phyloP scores from a whole-genome alignment of 1,140 invertebrate genomes.

The Tenebrio molitor region DNA sequence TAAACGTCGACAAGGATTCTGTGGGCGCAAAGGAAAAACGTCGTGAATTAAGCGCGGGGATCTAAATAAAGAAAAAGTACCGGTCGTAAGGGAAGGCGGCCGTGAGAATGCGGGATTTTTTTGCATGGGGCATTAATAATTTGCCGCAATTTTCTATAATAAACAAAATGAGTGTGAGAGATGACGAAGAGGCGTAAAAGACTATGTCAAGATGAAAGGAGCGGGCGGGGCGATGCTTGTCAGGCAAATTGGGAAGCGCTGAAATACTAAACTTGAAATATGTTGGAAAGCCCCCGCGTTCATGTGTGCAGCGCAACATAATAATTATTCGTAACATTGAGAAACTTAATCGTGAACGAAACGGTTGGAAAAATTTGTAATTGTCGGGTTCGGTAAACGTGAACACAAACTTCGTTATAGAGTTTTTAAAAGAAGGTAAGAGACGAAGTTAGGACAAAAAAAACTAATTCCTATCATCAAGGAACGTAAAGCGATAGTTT shows the following conservation, averaged over 20 bases:
- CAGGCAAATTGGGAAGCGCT: constrained; percentile 57
- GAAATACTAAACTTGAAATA: constrained; percentile 55
- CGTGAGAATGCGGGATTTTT: constrained; percentile 31
- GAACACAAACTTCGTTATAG: too few relatives aligned
- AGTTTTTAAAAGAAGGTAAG: too few relatives aligned
- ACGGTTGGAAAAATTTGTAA: background rate
- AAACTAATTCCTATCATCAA: too few relatives aligned
- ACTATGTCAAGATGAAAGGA: constrained; percentile 52
- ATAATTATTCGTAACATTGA: too few relatives aligned
- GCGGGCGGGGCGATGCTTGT: constrained; percentile 51
- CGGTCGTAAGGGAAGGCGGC: background rate
- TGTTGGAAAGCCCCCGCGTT: too few relatives aligned
- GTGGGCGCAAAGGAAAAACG: background rate
- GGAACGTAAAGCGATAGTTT: too few relatives aligned
- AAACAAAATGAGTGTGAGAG: constrained; percentile 54
- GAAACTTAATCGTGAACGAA: too few relatives aligned
- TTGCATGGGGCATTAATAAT: constrained; percentile 40
- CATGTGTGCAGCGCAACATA: too few relatives aligned
- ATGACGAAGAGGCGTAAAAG: constrained; percentile 45
- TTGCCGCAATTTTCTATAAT: constrained; percentile 52
- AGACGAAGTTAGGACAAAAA: too few relatives aligned
- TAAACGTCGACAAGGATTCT: background rate
- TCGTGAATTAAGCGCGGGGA: background rate
- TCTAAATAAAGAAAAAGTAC: background rate
- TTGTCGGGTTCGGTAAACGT: too few relatives aligned